Percentiles rank a stretch among this genome's conserved stretches.
These are phyloP conservation scores for Illadopsis cleaveri DNA, from an alignment of 2,113 vertebrate species.

Conservation along the genomic window DNA sequence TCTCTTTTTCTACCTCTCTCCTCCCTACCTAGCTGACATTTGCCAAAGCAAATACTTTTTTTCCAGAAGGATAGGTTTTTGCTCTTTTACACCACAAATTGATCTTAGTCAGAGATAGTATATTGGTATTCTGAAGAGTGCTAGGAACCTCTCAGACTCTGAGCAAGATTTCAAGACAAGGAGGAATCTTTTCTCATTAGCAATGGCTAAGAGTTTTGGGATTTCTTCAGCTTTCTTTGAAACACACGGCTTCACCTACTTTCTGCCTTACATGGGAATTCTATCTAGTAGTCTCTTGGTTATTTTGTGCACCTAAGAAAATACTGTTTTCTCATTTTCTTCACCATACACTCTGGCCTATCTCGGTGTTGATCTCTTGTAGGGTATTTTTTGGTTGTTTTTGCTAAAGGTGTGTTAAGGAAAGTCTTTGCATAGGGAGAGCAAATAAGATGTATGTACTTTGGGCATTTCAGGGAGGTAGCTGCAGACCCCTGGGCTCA, in stretches of 20 bases:
- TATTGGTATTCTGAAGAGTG: not conserved
- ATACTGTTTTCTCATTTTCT: not conserved
- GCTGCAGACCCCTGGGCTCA: not conserved
- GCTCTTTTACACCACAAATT: not conserved
- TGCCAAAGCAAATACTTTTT: not conserved
- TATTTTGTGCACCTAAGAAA: not conserved
- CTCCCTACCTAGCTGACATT: not conserved
- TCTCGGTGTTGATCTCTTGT: not conserved
- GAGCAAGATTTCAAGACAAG: not conserved
- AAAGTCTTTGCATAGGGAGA: accelerated
- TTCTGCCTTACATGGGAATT: not conserved
- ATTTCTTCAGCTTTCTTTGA: not conserved
- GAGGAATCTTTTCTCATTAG: not conserved
- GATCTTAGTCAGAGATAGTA: not conserved
- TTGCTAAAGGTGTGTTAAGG: not conserved
- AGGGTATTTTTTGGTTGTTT: accelerated
- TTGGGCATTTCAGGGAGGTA: not conserved
- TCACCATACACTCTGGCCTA: not conserved
- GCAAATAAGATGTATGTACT: not conserved
- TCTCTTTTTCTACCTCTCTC: not conserved
- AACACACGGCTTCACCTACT: not conserved
- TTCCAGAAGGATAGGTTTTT: not conserved
- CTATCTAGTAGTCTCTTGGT: not conserved
- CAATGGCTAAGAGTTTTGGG: accelerated
- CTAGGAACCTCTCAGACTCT: not conserved